Evolutionary conservation across 2,888 invertebrate genomes (phyloP), one percentile per base, ranked within the genome.

Genomic region (Deilephila elpenor): DNA sequence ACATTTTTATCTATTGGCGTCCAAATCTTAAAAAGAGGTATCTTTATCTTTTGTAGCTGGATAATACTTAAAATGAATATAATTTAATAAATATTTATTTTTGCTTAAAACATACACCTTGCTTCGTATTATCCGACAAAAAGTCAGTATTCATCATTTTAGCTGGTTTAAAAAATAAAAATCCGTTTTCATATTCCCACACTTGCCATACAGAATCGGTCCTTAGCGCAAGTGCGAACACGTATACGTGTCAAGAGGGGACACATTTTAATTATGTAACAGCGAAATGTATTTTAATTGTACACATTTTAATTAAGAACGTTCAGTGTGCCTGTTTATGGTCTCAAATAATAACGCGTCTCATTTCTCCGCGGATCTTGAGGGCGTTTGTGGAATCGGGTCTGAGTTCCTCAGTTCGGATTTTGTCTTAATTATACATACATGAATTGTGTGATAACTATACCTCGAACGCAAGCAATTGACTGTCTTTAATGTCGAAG

Each of bases 231-330:
- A 56, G 34, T 44, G 59, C 56, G 70, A 70, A 75, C 73, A 72
- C 71, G 71, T 77, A 74, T 77, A 72, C 75, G 73, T 67, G 64
- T 59, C 62, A 75, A 73, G 74, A 75, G 76, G 72, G 76, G 78
- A 76, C 72, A 72, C 59, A 72, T 74, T 67, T 76, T 79, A 82
- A 78, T 79, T 78, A 79, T 77, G 77, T 79, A 77, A 78, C 75
- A 74, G 78, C 76, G 77, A 78, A 76, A 77, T 75, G 75, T 78
- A 80, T 82, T 82, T 79, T 78, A 78, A 79, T 78, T 80, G 78
- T 71, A 78, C 73, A 74, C 76, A 77, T 76, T 81, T 83, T 80
- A 80, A 81, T 81, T 80, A 79, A 79, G 77, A 80, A 78, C 75
- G 77, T 79, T 76, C 75, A 78, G 75, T 77, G 75, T 75, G 76